Evolutionary conservation across 2,797 vertebrate genomes (phyloP).

Genomic region (Glossophaga mutica): DNA sequence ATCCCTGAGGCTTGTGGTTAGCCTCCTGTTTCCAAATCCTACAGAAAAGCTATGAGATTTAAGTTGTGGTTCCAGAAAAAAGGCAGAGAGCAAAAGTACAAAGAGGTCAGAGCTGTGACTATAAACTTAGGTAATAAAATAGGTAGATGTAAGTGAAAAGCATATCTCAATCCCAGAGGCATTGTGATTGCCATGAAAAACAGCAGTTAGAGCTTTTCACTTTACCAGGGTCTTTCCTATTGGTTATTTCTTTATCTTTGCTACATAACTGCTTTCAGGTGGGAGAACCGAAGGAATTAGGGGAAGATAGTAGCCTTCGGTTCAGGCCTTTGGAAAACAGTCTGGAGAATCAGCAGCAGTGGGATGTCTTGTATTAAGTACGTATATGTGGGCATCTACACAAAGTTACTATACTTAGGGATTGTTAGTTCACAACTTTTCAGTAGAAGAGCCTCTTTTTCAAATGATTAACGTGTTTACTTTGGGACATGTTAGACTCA

Average conservation of each 20-base stretch:
- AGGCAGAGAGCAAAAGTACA: neutral
- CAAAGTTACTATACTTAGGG: fast-evolving
- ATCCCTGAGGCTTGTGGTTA: neutral
- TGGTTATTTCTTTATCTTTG: neutral
- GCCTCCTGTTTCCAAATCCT: neutral
- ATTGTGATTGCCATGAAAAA: neutral
- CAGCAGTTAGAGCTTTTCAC: neutral
- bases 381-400: no score
- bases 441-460: neutral
- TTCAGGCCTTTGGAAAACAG: neutral
- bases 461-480: neutral
- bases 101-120: neutral
- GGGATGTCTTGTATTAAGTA: neutral
- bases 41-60: neutral
- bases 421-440: neutral
- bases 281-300: neutral
- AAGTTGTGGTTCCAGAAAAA: neutral
- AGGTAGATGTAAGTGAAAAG: neutral
- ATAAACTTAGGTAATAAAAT: neutral
- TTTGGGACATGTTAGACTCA: neutral
- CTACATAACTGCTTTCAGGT: neutral
- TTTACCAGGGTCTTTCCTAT: neutral
- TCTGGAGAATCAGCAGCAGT: neutral
- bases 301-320: neutral
- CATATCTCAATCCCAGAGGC: neutral